Percentiles rank a stretch among this genome's conserved stretches.
Conservation (phyloP, 2,113 vertebrate genomes). For the Odontesthes bonariensis region DNA sequence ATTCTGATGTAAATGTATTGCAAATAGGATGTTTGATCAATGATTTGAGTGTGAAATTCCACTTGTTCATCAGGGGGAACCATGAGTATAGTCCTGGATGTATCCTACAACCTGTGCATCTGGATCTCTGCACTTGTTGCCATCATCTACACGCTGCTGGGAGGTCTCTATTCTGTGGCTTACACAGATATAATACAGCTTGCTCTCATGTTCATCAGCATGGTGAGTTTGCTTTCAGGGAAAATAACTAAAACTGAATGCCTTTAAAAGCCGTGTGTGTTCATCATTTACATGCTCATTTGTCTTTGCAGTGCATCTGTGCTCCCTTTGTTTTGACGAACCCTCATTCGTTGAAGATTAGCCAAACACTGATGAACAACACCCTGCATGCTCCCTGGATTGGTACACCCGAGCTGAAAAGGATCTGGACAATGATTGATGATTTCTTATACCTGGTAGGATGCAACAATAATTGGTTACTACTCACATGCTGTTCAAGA, state of each 20-base stretch:
- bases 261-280: too few species aligned
- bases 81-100: constrained; percentile 60
- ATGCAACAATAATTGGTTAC: background rate
- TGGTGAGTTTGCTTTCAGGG: constrained; percentile 16
- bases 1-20: too few species aligned
- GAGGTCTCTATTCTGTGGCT: constrained; percentile 72
- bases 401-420: constrained; percentile 18
- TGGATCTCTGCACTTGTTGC: constrained; percentile 64
- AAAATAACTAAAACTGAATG: too few species aligned
- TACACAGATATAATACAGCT: constrained; percentile 65
- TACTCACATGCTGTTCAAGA: too few species aligned
- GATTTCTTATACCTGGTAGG: constrained; percentile 52
- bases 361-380: constrained; percentile 47
- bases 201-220: constrained; percentile 53
- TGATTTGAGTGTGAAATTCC: too few species aligned
- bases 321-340: constrained; percentile 62
- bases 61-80: constrained; percentile 47
- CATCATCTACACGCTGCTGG: constrained; percentile 65
- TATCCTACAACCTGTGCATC: constrained; percentile 48
- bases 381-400: constrained; percentile 65
- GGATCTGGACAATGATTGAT: constrained; percentile 51
- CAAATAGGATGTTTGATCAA: too few species aligned
- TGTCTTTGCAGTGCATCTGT: constrained; percentile 48
- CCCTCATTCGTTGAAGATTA: constrained; percentile 29
- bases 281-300: background rate